Evolutionary conservation across 2,113 vertebrate genomes (phyloP).

Genomic region (Raja brachyura): DNA sequence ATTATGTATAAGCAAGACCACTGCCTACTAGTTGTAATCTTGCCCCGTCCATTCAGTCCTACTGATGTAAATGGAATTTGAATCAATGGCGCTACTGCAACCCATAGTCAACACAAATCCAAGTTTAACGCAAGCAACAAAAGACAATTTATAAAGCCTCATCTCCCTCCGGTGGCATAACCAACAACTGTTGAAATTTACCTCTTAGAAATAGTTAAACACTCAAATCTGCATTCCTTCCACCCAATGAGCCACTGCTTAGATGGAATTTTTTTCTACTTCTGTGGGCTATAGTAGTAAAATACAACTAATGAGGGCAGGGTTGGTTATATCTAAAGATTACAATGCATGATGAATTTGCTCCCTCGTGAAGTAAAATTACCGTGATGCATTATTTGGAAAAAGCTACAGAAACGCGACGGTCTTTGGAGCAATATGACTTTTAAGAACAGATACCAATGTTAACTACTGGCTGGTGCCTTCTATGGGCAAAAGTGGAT

Average conservation of each 20-base stretch:
- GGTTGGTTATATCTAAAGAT: not conserved
- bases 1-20: no score
- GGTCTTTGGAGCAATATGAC: not conserved
- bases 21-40: no score
- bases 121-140: no score
- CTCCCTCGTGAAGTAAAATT: not conserved
- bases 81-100: no score
- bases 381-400: not conserved
- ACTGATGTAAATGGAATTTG: no score
- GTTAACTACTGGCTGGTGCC: conserved; percentile 11
- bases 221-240: not conserved
- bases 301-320: not conserved
- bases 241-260: not conserved
- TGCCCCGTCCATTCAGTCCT: no score
- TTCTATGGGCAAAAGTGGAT: not conserved
- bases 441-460: conserved; percentile 23
- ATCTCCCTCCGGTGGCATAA: not conserved
- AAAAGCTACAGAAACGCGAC: not conserved
- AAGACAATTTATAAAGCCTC: no score
- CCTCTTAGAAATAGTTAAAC: not conserved
- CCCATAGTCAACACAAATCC: no score
- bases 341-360: not conserved
- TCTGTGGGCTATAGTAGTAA: not conserved
- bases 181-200: not conserved
- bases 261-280: not conserved